These are phyloP conservation scores for Paraescarpia echinospica DNA, from an alignment of 1,140 invertebrate genomes.

Conservation along the genomic window DNA sequence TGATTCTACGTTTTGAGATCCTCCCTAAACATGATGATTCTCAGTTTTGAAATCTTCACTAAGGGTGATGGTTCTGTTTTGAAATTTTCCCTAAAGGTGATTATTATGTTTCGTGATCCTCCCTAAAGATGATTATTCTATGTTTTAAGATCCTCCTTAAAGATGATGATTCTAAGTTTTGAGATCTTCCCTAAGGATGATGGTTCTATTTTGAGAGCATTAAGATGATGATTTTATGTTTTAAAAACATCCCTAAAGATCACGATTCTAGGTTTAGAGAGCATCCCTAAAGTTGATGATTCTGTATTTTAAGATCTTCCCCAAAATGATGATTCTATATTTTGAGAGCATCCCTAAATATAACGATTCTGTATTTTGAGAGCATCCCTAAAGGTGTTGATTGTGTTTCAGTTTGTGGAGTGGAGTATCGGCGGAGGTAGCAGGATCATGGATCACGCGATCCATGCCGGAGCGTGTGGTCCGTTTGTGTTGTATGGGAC, in stretches of 20 bases:
- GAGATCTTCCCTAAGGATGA: too few relatives aligned
- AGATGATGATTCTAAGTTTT: too few relatives aligned
- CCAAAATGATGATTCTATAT: neutral
- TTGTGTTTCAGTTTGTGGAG: slow-evolving; percentile 57
- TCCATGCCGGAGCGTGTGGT: slow-evolving; percentile 48
- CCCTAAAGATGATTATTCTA: neutral
- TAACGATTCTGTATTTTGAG: neutral
- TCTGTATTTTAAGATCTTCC: too few relatives aligned
- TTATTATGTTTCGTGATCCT: slow-evolving; percentile 26
- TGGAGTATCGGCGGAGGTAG: slow-evolving; percentile 63
- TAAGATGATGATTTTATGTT: too few relatives aligned
- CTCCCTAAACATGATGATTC: too few relatives aligned
- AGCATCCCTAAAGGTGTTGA: neutral
- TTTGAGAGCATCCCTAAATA: neutral
- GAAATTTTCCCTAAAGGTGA: neutral
- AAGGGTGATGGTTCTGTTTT: too few relatives aligned
- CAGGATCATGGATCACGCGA: slow-evolving; percentile 58
- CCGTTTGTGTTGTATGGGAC: slow-evolving; percentile 38
- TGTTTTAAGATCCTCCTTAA: neutral
- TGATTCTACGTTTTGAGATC: neutral
- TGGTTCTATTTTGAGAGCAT: too few relatives aligned
- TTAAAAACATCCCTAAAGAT: too few relatives aligned
- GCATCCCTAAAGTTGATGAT: too few relatives aligned
- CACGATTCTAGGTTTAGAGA: too few relatives aligned
- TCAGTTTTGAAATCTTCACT: too few relatives aligned